Evolutionary conservation across 2,888 invertebrate genomes (phyloP).

Genomic region (Cerastis leucographa): DNA sequence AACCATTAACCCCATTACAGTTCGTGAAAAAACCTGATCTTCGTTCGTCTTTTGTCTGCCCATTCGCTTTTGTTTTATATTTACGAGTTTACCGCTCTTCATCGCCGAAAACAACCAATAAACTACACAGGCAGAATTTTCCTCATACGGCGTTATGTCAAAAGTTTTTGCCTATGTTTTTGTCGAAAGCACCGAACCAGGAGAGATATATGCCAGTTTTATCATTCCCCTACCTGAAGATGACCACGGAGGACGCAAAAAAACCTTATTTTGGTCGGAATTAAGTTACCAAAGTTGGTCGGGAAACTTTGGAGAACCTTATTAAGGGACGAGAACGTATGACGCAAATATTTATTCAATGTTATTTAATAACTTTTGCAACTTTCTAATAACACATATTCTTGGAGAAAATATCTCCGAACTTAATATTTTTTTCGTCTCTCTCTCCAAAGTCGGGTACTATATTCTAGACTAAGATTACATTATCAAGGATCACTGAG

Average conservation of each 20-base stretch:
- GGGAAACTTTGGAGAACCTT: slow-evolving; percentile 69
- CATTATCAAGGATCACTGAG: slow-evolving; percentile 36
- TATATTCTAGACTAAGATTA: slow-evolving; percentile 54
- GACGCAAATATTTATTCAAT: slow-evolving; percentile 72
- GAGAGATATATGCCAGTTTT: slow-evolving; percentile 75
- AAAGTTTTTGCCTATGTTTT: slow-evolving; percentile 82
- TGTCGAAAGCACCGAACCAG: slow-evolving; percentile 73
- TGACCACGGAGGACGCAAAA: slow-evolving; percentile 72
- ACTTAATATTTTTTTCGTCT: slow-evolving; percentile 38
- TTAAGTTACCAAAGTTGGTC: slow-evolving; percentile 75
- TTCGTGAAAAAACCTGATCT: slow-evolving; percentile 35
- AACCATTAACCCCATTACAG: slow-evolving; percentile 41
- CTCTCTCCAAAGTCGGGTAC: slow-evolving; percentile 20
- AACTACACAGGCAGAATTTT: slow-evolving; percentile 74
- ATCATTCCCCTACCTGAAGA: slow-evolving; percentile 73
- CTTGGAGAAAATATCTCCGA: slow-evolving; percentile 37
- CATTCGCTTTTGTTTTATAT: slow-evolving; percentile 64
- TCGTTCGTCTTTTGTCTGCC: slow-evolving; percentile 52
- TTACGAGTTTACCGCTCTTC: slow-evolving; percentile 60
- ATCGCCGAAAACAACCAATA: slow-evolving; percentile 71
- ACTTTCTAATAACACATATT: slow-evolving; percentile 67
- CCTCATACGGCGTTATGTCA: slow-evolving; percentile 76
- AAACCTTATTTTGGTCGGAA: slow-evolving; percentile 75
- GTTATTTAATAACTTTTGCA: slow-evolving; percentile 73
- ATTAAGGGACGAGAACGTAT: slow-evolving; percentile 71